phyloP scores from a whole-genome alignment of 2,113 vertebrate genomes.

The Charadrius vociferus region DNA sequence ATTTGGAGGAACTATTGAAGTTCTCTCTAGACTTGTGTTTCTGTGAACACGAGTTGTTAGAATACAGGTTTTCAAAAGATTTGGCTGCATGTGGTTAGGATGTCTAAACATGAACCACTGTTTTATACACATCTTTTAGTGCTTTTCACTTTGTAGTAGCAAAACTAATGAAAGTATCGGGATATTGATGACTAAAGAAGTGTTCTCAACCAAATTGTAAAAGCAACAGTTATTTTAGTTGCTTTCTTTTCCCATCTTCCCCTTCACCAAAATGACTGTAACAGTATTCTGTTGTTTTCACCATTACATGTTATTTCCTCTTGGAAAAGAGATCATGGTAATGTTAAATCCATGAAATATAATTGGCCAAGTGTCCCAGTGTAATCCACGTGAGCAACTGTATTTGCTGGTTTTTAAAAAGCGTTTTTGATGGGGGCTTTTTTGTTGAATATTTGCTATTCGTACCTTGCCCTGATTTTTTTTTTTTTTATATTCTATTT shows the following conservation, averaged over 20 bases:
- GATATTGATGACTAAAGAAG: background rate
- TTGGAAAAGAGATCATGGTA: background rate
- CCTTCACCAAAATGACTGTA: background rate
- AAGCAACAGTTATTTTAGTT: background rate
- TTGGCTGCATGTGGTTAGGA: background rate
- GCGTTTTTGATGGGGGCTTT: fast-evolving
- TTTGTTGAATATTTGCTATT: background rate
- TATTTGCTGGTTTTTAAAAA: background rate
- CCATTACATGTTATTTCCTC: background rate
- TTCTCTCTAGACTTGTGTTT: background rate
- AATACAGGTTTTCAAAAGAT: background rate
- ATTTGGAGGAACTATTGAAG: background rate
- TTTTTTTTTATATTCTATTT: background rate
- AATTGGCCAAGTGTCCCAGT: background rate
- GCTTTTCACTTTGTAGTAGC: background rate
- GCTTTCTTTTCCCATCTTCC: background rate
- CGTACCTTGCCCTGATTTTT: background rate
- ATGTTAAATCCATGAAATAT: background rate
- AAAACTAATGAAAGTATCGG: background rate
- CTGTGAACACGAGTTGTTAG: background rate
- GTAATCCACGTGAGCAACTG: background rate
- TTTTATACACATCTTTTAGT: background rate
- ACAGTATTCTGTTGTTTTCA: background rate
- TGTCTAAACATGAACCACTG: background rate
- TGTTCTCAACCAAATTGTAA: background rate